Percentiles rank a stretch among this genome's conserved stretches.
Conservation (phyloP, 2,888 invertebrate species). For the Drosophila picticornis region DNA sequence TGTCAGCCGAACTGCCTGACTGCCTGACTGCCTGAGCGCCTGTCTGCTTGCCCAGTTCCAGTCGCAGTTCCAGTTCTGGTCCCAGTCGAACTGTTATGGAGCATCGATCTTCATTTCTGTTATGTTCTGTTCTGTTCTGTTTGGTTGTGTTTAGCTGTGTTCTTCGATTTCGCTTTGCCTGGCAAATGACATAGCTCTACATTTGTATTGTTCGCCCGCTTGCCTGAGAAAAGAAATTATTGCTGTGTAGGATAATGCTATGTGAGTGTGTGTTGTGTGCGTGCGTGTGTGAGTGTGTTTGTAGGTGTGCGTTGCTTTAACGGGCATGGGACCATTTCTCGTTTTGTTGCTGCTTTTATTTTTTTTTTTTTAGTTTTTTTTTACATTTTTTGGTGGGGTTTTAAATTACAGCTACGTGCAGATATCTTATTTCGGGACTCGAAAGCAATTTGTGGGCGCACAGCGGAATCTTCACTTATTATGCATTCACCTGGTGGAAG, state of each 20-base stretch:
- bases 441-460: constrained; percentile 61
- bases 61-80: constrained; percentile 47
- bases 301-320: constrained; percentile 31
- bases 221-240: constrained; percentile 68
- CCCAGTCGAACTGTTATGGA: constrained; percentile 58
- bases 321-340: constrained; percentile 48
- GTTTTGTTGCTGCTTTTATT: constrained; percentile 35
- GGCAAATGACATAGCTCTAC: constrained; percentile 78
- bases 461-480: constrained; percentile 26
- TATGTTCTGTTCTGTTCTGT: constrained; percentile 25
- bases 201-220: constrained; percentile 58
- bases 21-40: too few relatives aligned
- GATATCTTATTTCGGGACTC: constrained; percentile 77
- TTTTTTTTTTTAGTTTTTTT: constrained; percentile 32
- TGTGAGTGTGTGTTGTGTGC: constrained; percentile 14
- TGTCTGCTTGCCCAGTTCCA: constrained; percentile 13
- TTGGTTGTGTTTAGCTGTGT: constrained; percentile 19
- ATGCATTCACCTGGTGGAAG: constrained; percentile 56
- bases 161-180: constrained; percentile 70
- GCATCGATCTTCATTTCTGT: constrained; percentile 75
- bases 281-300: constrained; percentile 25
- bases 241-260: constrained; percentile 67
- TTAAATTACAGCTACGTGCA: constrained; percentile 80
- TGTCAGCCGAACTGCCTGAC: constrained; percentile 29
- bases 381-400: constrained; percentile 53